A percentile compares a stretch with the other conserved stretches of the same genome.
phyloP scores from a whole-genome alignment of 2,113 vertebrate genomes.

The Thermophis baileyi region DNA sequence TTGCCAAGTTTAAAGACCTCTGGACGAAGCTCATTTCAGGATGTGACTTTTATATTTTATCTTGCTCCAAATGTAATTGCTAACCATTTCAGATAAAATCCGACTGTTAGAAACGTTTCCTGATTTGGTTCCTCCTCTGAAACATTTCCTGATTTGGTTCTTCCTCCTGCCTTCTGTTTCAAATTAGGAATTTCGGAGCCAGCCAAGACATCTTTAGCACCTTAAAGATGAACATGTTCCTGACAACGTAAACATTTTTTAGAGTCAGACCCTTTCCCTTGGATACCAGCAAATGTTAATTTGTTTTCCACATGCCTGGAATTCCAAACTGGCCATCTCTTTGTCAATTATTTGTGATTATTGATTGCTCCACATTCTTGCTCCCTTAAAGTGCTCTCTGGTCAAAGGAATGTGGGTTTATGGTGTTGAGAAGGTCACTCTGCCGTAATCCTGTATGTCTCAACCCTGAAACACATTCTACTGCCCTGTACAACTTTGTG shows the following conservation, averaged over 20 bases:
- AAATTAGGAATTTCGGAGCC: background rate
- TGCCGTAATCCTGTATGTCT: background rate
- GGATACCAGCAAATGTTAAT: background rate
- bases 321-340: background rate
- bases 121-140: background rate
- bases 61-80: background rate
- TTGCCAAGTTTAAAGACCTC: background rate
- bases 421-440: background rate
- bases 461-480: background rate
- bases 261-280: background rate
- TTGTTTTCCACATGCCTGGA: background rate
- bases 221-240: background rate
- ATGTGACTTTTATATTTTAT: background rate
- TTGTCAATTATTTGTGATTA: background rate
- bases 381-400: background rate
- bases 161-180: background rate
- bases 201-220: background rate
- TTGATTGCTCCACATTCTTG: background rate
- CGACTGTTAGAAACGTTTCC: background rate
- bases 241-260: background rate
- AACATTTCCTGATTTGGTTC: no score
- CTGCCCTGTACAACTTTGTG: background rate
- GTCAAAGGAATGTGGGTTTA: background rate
- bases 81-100: background rate
- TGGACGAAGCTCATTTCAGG: background rate